A percentile compares a stretch with the other conserved stretches of the same genome.
Evolutionary conservation across 2,797 vertebrate species (phyloP).

Genomic region (Tamandua tetradactyla): DNA sequence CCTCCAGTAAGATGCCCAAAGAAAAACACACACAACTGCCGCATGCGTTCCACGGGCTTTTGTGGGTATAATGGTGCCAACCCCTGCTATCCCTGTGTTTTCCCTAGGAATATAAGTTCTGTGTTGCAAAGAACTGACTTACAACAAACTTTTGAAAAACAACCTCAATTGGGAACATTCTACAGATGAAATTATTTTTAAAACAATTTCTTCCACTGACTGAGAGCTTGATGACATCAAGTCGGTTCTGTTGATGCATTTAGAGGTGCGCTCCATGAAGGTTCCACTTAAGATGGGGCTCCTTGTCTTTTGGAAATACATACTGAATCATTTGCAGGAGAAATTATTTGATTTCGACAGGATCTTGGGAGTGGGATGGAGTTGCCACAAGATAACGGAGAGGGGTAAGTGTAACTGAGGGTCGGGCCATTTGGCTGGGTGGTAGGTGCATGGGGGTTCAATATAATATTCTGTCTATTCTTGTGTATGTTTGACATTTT

Average conservation of each 20-base stretch:
- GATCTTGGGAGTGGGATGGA: background rate
- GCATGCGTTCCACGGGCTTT: background rate
- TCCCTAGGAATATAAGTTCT: background rate
- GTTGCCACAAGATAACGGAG: background rate
- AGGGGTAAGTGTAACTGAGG: accelerated
- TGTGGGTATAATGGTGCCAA: background rate
- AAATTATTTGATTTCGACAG: background rate
- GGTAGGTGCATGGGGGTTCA: background rate
- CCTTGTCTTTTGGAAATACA: background rate
- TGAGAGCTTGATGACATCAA: background rate
- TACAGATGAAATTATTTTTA: background rate
- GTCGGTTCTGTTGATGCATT: background rate
- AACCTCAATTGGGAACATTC: background rate
- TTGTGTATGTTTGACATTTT: background rate
- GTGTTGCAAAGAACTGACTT: background rate
- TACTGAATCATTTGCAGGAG: background rate
- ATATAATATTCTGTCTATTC: background rate
- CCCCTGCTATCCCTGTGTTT: background rate
- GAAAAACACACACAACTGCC: background rate
- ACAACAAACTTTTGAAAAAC: background rate
- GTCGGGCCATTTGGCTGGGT: background rate
- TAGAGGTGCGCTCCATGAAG: background rate
- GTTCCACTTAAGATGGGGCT: background rate
- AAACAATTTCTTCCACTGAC: background rate
- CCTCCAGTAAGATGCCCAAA: background rate